Base-by-base conservation (phyloP, 2,888 invertebrate species). In the Taenaris catops region DNA sequence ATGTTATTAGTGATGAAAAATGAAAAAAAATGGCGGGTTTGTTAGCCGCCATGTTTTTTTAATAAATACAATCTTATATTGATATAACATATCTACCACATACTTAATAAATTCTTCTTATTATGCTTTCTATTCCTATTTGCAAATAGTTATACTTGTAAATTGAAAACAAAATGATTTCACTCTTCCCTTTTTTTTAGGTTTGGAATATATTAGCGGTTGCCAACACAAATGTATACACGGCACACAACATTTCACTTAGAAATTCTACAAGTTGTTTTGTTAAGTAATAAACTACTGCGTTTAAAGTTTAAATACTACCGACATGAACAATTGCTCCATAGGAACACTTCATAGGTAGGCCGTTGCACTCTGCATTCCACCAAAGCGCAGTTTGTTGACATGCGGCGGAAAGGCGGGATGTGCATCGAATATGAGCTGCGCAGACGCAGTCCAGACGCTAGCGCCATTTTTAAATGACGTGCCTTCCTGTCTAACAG, bases 371-470 rank as follows among this genome's bases (percentile, higher is more conserved):
- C 49, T 38, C 41, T 34, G 41, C 54, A 49, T 51, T 46, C 49
- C 53, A 34, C 26, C 27, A 28, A 28, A 25, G 29, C 23, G 14
- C 34, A 51, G 55, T 53, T 52, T 59, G 55, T 58, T 56, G 56
- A 56, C 54, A 48, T 48, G 39, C 43, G 55, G 51, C 74, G 74
- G 73, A 74, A 68, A 59, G 62, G 54, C 58, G 60, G 59, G 63
- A 68, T 73, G 75, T 62, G 68, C 51, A 52, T 54, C 48, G 74
- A 69, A 76, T 76, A 74, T 62, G 58, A 55, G 48, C 48, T 43
- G 65, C 66, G 53, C 55, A 81, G 79, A 80, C 81, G 67, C 51
- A 51, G 60, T 38, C 66, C 70, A 79, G 79, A 55, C 63, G 63
- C 56, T 53, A 68, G 69, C 73, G 78, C 72, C 76, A 67, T 71